Evolutionary conservation across 2,113 vertebrate species (phyloP), one percentile per base, ranked within the genome.

Genomic region (Poecile atricapillus): DNA sequence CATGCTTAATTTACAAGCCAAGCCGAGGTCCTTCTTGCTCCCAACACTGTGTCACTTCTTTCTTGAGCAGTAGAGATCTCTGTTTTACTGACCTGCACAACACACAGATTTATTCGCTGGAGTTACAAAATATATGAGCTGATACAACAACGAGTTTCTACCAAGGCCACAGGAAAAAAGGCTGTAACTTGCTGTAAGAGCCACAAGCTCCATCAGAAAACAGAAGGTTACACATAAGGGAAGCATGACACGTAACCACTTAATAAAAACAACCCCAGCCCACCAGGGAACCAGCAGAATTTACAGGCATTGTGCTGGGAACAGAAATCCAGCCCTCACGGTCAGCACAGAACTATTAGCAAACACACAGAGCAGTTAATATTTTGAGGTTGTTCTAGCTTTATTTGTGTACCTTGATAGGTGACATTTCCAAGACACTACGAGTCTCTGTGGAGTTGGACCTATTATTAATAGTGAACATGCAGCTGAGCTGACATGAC

Each of bases 381-480:
- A 95, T 94, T 93, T 94, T 63, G 75, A 90, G 56, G 33, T 37
- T 92, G 87, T 7, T 93, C 85, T 81, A 77, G 44, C 76, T 90
- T 80, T 67, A 60, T 93, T 90, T 93, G 65, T 94, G 46, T 86
- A 67, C 62, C 47, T 83, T 44, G 59, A 64, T 11, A 67, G 70
- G 60, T 83, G 85, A 74, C 60, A 86, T 95, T 96, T 96, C 79
- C 44, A 75, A 91, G 84, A 63, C 78, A 56, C 39, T 73, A 11
- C 0, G 18, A 82, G 55, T 63, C 89, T 85, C 68, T 76, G 59
- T 30, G 55, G 90, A 88, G 59, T 59, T 88, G 59, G 85, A 77
- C 23, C 31, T 87, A 4, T 79, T 94, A 82, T 89, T 91, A 82
- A 86, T 52, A 74, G 78, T 74, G 79, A 86, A 63, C 82, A 55